Evolutionary conservation across 2,797 vertebrate species (phyloP), one percentile per base, ranked within the genome.

Genomic region (Gymnothorax javanicus): DNA sequence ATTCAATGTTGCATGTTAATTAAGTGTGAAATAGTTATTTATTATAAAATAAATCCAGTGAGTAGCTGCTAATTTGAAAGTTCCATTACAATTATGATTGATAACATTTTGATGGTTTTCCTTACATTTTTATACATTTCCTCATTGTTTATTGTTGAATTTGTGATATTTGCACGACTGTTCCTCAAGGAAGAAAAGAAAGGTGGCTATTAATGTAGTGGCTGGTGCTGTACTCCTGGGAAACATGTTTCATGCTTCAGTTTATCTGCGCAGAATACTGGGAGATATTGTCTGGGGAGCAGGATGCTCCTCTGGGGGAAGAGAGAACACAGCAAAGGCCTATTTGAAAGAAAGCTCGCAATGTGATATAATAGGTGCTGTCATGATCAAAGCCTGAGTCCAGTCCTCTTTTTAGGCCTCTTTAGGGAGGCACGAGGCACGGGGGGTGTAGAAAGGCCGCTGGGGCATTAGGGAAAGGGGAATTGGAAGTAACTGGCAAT

Each of bases 1-100:
- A 69, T 83, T 83, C 54, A 67, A 64, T 60, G 77, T 82, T 54
- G 60, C 77, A 57, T 83, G 75, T 50, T 85, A 83, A 82, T 87
- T 87, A 81, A 33, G 62, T 50, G 73, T 87, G 83, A 87, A 87
- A 85, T 82, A 58, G 84, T 82, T 87, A 84, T 82, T 82, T 75
- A 85, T 85, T 85, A 82, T 81, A 58, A 85, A 71, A 84, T 59
- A 75, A 33, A n/a, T 77, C 23, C 83, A 1, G 69, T 71, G 84
- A 69, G 87, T 54, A 57, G 75, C 73, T 20, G 58, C 82, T 87
- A 69, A 64, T 75, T 87, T 62, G n/a, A 71, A 82, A 84, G 58
- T 27, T 54, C n/a, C 13, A 11, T 62, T 23, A 25, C 54, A 85
- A 69, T 85, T 43, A 82, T 73, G 73, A 71, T 82, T 77, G 87